Percentiles rank a stretch among this genome's conserved stretches.
Evolutionary conservation across 2,113 vertebrate species (phyloP).

Genomic region (Mystacornis crossleyi): DNA sequence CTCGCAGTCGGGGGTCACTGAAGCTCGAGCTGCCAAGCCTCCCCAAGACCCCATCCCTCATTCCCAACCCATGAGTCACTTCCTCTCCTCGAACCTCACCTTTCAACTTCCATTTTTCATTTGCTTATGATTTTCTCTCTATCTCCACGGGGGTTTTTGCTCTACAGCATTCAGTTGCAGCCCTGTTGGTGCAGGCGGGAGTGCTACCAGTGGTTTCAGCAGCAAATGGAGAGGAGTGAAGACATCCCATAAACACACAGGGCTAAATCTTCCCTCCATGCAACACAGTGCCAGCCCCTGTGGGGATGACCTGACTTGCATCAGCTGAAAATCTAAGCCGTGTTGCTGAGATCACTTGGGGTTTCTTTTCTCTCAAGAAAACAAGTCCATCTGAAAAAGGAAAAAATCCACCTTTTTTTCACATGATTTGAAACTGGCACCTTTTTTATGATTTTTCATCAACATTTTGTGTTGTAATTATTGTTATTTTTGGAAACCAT

Average conservation of each 20-base stretch:
- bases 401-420: not conserved
- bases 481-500: not conserved
- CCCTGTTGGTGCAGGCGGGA: not conserved
- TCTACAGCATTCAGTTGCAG: not conserved
- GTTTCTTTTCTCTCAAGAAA: not conserved
- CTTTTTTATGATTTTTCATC: not conserved
- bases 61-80: constrained; percentile 52
- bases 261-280: not conserved
- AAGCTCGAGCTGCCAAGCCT: not conserved
- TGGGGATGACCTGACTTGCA: not conserved
- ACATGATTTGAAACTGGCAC: not conserved
- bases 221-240: not conserved
- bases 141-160: not conserved
- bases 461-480: not conserved
- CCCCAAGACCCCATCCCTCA: constrained; percentile 21
- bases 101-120: constrained; percentile 57
- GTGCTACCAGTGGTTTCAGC: not conserved
- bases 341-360: not conserved
- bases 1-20: constrained; percentile 4
- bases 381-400: not conserved
- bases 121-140: constrained; percentile 1
- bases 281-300: not conserved
- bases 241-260: not conserved
- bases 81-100: constrained; percentile 36
- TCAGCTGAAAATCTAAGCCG: not conserved